Evolutionary conservation across 2,797 vertebrate species (phyloP).

Genomic region (Sebastes glaucus): DNA sequence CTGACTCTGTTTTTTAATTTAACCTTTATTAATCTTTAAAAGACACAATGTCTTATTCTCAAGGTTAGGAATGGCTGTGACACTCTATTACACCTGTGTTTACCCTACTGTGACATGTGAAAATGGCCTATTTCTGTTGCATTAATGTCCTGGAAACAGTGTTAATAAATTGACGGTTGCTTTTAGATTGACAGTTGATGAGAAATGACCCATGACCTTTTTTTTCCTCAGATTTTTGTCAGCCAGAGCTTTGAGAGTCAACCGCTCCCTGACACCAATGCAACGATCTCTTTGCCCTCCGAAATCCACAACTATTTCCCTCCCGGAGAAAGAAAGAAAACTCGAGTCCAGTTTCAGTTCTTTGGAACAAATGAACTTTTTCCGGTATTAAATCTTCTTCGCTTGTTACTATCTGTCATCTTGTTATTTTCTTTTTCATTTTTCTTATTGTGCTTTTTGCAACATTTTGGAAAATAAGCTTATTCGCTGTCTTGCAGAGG

Average conservation of each 20-base stretch:
- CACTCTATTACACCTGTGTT: no score
- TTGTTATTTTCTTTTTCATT: background rate
- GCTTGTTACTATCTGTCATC: background rate
- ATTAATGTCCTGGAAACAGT: slow-evolving; percentile 1
- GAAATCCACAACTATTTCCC: slow-evolving; percentile 73
- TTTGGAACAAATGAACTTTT: slow-evolving; percentile 86
- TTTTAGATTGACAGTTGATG: background rate
- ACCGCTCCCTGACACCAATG: slow-evolving; percentile 66
- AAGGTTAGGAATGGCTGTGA: no score
- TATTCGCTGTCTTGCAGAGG: background rate
- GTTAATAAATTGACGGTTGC: slow-evolving; percentile 4
- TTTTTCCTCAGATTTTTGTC: slow-evolving; percentile 79
- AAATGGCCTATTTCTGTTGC: background rate
- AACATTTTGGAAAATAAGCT: background rate
- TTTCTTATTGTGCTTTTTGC: background rate
- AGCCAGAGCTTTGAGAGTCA: slow-evolving; percentile 60
- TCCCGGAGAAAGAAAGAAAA: slow-evolving; percentile 47
- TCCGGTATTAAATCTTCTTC: slow-evolving; percentile 72
- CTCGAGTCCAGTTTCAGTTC: slow-evolving; percentile 91
- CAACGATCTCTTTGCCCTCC: slow-evolving; percentile 85
- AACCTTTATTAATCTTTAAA: no score
- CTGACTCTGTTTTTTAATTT: background rate
- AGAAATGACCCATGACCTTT: slow-evolving; percentile 2
- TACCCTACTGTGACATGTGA: no score
- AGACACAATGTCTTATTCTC: no score